phyloP scores from a whole-genome alignment of 2,113 vertebrate genomes.

The Platycercus adscitus region DNA sequence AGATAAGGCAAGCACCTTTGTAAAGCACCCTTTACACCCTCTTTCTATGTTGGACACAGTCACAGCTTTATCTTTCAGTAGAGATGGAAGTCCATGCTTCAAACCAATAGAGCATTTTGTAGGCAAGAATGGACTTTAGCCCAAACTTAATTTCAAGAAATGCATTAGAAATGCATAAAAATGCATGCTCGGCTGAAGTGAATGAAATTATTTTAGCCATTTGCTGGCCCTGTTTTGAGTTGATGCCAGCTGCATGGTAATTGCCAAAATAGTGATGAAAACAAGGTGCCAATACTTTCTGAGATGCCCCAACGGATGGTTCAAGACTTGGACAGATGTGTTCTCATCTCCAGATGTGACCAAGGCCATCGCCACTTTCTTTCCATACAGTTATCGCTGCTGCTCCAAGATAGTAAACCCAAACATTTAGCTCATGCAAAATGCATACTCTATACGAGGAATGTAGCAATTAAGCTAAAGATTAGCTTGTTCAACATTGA shows the following conservation, averaged over 20 bases:
- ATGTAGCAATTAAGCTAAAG: constrained; percentile 56
- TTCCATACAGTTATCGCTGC: not conserved
- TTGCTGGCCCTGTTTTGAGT: not conserved
- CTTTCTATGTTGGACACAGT: not conserved
- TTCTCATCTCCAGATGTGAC: not conserved
- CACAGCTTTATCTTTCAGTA: not conserved
- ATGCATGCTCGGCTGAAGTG: not conserved
- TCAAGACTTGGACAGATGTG: not conserved
- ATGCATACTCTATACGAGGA: not conserved
- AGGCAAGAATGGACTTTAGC: not conserved
- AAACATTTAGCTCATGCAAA: constrained; percentile 23
- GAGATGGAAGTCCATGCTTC: not conserved
- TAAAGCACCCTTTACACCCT: no score
- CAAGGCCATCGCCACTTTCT: not conserved
- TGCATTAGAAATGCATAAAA: not conserved
- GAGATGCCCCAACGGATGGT: not conserved
- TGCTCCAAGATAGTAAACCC: not conserved
- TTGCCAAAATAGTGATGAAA: not conserved
- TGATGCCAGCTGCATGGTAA: not conserved
- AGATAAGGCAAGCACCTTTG: not conserved
- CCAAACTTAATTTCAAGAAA: not conserved
- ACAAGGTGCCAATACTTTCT: not conserved
- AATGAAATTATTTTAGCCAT: not conserved
- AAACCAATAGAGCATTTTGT: not conserved
- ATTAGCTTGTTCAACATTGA: constrained; percentile 56